phyloP scores from a whole-genome alignment of 2,797 vertebrate genomes.

The Typhlichthys eigenmanni region DNA sequence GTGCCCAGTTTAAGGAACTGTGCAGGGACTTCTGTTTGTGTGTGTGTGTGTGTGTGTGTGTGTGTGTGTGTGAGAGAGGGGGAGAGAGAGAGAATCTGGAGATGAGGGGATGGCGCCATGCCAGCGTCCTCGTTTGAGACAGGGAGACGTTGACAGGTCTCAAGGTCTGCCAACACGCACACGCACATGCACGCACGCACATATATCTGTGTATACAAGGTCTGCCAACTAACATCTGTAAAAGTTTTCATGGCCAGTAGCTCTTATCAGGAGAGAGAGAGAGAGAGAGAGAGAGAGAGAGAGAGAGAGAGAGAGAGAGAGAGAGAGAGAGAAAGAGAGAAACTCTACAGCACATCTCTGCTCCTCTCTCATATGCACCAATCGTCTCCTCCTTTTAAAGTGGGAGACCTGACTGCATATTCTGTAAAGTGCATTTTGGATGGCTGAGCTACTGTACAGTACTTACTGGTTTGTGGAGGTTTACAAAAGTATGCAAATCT shows the following conservation, averaged over 20 bases:
- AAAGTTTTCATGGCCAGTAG: slow-evolving; percentile 74
- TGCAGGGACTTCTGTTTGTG: slow-evolving; percentile 25
- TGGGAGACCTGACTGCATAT: too few species aligned
- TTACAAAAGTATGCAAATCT: too few species aligned
- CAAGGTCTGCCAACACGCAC: slow-evolving; percentile 69
- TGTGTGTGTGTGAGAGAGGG: background rate
- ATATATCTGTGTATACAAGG: slow-evolving; percentile 47
- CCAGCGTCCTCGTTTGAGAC: slow-evolving; percentile 71
- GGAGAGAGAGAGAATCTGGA: background rate
- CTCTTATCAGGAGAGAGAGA: slow-evolving; percentile 52
- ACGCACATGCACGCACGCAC: slow-evolving; percentile 3
- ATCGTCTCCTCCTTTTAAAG: slow-evolving; percentile 13
- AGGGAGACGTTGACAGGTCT: slow-evolving; percentile 72
- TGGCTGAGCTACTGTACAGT: too few species aligned
- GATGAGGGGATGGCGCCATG: slow-evolving; percentile 48
- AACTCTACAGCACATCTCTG: too few species aligned
- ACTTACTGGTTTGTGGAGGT: too few species aligned
- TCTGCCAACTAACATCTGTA: slow-evolving; percentile 76
- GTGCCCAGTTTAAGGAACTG: slow-evolving; percentile 30
- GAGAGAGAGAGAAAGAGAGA: slow-evolving; percentile 27
- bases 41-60: slow-evolving; percentile 8
- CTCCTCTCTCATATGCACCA: too few species aligned
- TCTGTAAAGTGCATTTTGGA: too few species aligned
- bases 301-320: too few species aligned
- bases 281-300: too few species aligned